Conservation (phyloP, 2,113 vertebrate genomes). For the Chamaetylas fuelleborni region DNA sequence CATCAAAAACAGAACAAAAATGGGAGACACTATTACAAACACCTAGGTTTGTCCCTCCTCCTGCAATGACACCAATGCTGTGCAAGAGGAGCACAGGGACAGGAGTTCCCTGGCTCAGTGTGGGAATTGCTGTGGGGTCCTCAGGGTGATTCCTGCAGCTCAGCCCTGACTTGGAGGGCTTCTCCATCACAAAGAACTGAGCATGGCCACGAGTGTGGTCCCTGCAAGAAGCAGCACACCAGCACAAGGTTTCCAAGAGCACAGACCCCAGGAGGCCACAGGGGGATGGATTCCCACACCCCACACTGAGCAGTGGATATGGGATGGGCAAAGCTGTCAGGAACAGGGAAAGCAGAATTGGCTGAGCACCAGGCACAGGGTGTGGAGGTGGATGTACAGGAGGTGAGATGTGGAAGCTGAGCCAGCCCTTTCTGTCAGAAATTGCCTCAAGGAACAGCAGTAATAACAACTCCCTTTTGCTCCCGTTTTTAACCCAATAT, state of each 20-base stretch:
- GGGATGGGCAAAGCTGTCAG: fast-evolving
- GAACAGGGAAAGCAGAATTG: background rate
- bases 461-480: background rate
- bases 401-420: background rate
- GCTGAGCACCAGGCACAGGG: fast-evolving
- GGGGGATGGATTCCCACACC: fast-evolving
- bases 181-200: background rate
- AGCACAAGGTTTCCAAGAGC: background rate
- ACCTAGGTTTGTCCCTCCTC: background rate
- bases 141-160: background rate
- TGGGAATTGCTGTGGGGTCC: fast-evolving
- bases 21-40: background rate
- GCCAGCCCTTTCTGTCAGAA: background rate
- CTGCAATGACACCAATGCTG: background rate
- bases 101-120: fast-evolving
- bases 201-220: fast-evolving
- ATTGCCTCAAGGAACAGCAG: background rate
- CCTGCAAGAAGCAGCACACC: background rate
- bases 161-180: background rate
- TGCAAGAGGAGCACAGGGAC: background rate
- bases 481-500: background rate
- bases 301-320: fast-evolving
- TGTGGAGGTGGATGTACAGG: fast-evolving
- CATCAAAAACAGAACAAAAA: background rate
- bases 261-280: fast-evolving